Evolutionary conservation across 2,797 vertebrate species (phyloP).

Genomic region (Iguana delicatissima): DNA sequence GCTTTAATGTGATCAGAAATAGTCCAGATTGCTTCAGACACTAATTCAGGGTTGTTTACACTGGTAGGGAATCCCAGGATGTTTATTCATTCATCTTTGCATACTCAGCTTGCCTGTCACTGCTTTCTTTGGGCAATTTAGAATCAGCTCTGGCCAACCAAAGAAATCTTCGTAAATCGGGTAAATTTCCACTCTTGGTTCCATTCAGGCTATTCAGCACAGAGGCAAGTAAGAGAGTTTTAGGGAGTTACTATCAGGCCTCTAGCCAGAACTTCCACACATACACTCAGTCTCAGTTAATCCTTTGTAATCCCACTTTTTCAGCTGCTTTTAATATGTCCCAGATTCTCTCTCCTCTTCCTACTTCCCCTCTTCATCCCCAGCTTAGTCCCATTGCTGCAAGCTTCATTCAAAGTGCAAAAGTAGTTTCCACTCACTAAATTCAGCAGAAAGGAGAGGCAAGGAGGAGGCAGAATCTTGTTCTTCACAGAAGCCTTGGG

Average conservation of each 20-base stretch:
- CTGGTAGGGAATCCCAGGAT: neutral
- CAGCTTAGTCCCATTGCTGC: too few relatives aligned
- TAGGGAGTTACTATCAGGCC: too few relatives aligned
- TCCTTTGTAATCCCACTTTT: too few relatives aligned
- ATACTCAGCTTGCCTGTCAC: neutral
- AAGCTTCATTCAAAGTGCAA: too few relatives aligned
- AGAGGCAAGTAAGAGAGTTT: neutral
- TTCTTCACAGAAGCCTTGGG: too few relatives aligned
- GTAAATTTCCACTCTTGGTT: neutral
- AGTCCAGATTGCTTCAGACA: neutral
- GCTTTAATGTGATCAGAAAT: neutral
- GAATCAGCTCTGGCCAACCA: neutral
- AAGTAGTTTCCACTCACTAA: too few relatives aligned
- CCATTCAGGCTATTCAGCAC: neutral
- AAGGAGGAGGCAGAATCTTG: too few relatives aligned
- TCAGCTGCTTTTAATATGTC: too few relatives aligned
- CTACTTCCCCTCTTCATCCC: too few relatives aligned
- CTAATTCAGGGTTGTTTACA: slow-evolving; percentile 8
- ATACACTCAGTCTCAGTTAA: neutral
- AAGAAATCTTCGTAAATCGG: neutral
- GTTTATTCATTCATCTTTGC: neutral
- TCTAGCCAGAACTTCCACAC: too few relatives aligned
- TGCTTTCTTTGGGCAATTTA: neutral
- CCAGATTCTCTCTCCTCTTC: too few relatives aligned
- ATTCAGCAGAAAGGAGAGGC: too few relatives aligned